Percentiles rank a stretch among this genome's conserved stretches.
Conservation (phyloP, 2,113 vertebrate species). For the Leptocoma aspasia region DNA sequence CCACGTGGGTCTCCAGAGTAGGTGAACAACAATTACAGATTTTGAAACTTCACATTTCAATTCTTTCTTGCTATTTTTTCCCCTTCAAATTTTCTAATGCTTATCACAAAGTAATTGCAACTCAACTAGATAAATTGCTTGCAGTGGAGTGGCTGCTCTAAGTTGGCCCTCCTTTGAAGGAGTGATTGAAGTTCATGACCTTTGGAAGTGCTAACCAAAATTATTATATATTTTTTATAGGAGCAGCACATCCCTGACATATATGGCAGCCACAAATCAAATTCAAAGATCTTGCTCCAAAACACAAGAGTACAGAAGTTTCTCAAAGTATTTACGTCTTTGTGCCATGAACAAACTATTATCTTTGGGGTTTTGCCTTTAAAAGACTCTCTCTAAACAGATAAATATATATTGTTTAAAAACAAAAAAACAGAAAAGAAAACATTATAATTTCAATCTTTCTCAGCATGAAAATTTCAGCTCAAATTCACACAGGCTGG, state of each 20-base stretch:
- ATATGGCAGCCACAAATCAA: not conserved
- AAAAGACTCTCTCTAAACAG: not conserved
- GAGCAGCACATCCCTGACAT: not conserved
- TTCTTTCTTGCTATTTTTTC: not conserved
- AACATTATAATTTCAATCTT: not conserved
- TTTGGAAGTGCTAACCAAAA: not conserved
- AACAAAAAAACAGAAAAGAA: not conserved
- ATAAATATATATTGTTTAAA: not conserved
- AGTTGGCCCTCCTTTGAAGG: not conserved
- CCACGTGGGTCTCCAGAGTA: not conserved
- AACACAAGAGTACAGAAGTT: not conserved
- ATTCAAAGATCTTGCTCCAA: not conserved
- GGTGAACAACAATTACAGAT: not conserved
- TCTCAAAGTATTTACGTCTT: not conserved
- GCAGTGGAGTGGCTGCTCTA: not conserved
- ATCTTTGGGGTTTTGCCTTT: not conserved
- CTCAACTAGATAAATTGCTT: not conserved
- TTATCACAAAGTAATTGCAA: not conserved
- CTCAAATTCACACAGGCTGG: not conserved
- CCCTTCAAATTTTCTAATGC: not conserved
- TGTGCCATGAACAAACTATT: not conserved
- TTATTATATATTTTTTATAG: not conserved
- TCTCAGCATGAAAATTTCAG: not conserved
- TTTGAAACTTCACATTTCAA: not conserved
- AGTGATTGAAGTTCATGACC: not conserved